phyloP scores from a whole-genome alignment of 2,888 invertebrate genomes.

The Eristalis arbustorum region DNA sequence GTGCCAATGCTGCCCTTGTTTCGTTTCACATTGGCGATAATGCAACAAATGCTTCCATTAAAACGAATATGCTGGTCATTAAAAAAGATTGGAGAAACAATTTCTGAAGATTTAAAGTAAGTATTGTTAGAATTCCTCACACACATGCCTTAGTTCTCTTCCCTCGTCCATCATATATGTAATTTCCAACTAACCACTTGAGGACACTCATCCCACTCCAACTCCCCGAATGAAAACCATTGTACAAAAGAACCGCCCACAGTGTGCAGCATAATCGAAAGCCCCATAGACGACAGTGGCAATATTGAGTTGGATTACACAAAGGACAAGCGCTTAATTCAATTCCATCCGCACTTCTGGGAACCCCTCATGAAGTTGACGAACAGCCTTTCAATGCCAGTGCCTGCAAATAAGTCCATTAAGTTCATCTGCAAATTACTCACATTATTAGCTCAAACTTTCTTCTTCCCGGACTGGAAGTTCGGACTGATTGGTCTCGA shows the following conservation, averaged over 20 bases:
- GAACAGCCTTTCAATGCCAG: background rate
- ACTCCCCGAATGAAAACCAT: too few relatives aligned
- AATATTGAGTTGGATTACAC: conserved; percentile 9
- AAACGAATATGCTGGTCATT: background rate
- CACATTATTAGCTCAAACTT: background rate
- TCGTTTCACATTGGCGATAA: background rate
- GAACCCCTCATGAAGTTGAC: background rate
- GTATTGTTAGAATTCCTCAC: background rate
- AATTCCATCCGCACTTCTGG: background rate
- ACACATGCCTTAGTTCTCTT: background rate
- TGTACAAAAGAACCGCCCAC: background rate
- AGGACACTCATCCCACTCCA: background rate
- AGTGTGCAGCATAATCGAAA: background rate
- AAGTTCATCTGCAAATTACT: background rate
- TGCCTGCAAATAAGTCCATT: background rate
- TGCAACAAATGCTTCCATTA: background rate
- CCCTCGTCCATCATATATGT: background rate
- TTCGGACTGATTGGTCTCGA: background rate
- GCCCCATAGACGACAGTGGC: conserved; percentile 1
- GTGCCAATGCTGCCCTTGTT: too few relatives aligned
- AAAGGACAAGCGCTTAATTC: conserved; percentile 6
- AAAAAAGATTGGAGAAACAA: background rate
- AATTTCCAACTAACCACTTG: background rate
- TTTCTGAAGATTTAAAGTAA: background rate
- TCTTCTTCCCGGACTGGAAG: background rate